Percentiles rank a stretch among this genome's conserved stretches.
Conservation (phyloP, 2,888 invertebrate genomes). For the Cantharis rufa region DNA sequence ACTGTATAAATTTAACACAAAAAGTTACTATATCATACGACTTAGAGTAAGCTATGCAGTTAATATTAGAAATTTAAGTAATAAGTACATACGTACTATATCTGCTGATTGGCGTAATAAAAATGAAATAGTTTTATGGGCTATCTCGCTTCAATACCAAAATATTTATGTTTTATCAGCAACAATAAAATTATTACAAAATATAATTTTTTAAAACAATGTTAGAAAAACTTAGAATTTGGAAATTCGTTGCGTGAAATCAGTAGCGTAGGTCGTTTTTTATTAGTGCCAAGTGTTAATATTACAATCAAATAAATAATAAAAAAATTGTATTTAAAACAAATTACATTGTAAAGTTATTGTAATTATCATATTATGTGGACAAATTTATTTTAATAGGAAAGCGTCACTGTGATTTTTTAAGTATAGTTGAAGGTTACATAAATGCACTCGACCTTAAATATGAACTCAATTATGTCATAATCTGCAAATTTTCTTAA, state of each 20-base stretch:
- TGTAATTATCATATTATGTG: neutral
- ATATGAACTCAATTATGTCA: neutral
- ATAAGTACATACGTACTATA: neutral
- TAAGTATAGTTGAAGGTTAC: neutral
- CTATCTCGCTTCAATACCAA: neutral
- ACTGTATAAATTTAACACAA: neutral
- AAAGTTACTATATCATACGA: neutral
- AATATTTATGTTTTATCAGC: neutral
- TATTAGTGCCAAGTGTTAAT: neutral
- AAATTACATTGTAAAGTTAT: neutral
- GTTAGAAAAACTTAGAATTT: neutral
- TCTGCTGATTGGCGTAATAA: neutral
- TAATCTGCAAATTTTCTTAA: neutral
- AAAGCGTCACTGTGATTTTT: neutral
- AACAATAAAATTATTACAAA: neutral
- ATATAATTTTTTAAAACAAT: neutral
- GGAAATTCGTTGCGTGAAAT: neutral
- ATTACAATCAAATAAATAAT: neutral
- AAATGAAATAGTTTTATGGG: neutral
- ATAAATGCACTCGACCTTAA: neutral
- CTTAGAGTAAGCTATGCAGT: neutral
- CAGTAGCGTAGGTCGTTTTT: neutral
- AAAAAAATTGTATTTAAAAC: neutral
- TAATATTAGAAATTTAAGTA: neutral
- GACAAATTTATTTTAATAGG: neutral